phyloP scores from a whole-genome alignment of 53 echinoderm and acorn worm species.

The Astropecten irregularis region DNA sequence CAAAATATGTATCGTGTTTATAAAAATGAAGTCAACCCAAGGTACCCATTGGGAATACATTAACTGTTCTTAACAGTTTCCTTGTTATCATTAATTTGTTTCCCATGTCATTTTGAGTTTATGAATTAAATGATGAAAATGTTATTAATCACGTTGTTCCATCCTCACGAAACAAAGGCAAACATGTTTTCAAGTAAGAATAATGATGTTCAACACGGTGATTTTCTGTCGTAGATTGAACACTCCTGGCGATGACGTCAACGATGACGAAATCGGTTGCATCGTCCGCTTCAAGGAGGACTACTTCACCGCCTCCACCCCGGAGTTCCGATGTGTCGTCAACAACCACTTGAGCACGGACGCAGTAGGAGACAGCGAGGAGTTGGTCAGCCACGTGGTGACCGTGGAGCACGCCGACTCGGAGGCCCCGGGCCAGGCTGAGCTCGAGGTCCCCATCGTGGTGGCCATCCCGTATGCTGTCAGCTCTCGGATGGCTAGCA shows the following conservation, averaged over 20 bases:
- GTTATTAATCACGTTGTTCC: no score
- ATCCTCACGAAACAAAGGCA: no score
- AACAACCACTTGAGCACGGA: slow-evolving; percentile 61
- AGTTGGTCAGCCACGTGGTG: slow-evolving; percentile 84
- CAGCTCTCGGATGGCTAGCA: slow-evolving; percentile 63
- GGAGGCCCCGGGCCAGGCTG: slow-evolving; percentile 2
- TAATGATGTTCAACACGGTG: no score
- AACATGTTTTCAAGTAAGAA: no score
- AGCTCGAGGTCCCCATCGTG: slow-evolving; percentile 67
- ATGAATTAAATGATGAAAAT: no score
- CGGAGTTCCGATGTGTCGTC: slow-evolving; percentile 46
- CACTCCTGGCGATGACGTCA: slow-evolving; percentile 32
- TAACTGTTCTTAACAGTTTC: no score
- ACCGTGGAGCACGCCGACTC: slow-evolving; percentile 40
- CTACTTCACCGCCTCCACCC: slow-evolving; percentile 50
- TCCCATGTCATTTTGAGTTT: no score
- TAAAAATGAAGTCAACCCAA: no score
- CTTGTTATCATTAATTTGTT: no score
- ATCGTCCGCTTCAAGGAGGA: slow-evolving; percentile 79
- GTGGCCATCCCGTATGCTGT: slow-evolving; percentile 88
- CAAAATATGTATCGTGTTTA: no score
- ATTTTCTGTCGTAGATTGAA: slow-evolving; percentile 16
- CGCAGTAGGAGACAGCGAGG: slow-evolving; percentile 76
- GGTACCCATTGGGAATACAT: no score
- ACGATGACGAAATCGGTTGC: slow-evolving; percentile 75